Evolutionary conservation across 2,888 invertebrate genomes (phyloP).

Genomic region (Cistogaster globosa): DNA sequence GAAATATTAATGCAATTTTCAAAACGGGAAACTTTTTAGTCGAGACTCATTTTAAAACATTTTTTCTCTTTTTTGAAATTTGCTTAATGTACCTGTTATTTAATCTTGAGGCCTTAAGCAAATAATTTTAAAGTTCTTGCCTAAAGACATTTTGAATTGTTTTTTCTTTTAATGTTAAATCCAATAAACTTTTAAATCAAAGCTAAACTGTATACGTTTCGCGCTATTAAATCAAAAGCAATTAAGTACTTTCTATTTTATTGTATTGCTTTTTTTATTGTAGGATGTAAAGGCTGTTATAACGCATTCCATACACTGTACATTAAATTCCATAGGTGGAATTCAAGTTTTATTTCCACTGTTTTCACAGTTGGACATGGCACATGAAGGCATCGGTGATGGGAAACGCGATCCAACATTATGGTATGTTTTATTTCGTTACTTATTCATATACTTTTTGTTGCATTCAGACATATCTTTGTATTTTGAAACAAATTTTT

Average conservation of each 20-base stretch:
- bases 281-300: slow-evolving; percentile 99
- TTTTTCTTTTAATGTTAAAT: not conserved
- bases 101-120: not conserved
- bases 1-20: not conserved
- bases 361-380: slow-evolving; percentile 98
- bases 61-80: not conserved
- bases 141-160: not conserved
- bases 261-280: not conserved
- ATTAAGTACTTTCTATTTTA: slow-evolving; percentile 1
- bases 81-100: not conserved
- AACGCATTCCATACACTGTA: slow-evolving; percentile 99
- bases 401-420: slow-evolving; percentile 93
- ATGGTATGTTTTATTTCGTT: slow-evolving; percentile 86
- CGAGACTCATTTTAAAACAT: not conserved
- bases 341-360: slow-evolving; percentile 98
- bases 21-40: not conserved
- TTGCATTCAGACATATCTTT: no score
- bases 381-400: slow-evolving; percentile 92
- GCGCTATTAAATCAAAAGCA: not conserved
- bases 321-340: slow-evolving; percentile 99
- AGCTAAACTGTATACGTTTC: not conserved
- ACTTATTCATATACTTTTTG: not conserved
- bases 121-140: not conserved
- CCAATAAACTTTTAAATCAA: not conserved
- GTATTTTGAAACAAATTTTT: no score